These are phyloP conservation scores for Buphagus erythrorhynchus DNA, from an alignment of 2,797 vertebrate species.

Conservation along the genomic window DNA sequence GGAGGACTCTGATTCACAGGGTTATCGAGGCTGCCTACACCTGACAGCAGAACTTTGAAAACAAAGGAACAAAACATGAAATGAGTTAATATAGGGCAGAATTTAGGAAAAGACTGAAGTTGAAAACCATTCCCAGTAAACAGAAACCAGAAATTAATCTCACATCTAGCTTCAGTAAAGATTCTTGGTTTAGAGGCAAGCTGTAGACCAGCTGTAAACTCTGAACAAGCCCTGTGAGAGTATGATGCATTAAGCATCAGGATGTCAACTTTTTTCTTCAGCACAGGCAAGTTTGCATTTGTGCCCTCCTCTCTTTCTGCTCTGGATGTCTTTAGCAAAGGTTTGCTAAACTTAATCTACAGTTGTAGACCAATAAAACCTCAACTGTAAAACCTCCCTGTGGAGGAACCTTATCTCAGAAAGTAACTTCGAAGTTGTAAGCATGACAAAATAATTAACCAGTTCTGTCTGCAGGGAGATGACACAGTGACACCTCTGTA, in stretches of 20 bases:
- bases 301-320: neutral
- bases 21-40: neutral
- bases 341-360: neutral
- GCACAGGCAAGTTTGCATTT: neutral
- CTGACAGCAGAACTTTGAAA: neutral
- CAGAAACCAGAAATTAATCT: neutral
- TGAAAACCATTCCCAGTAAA: neutral
- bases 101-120: neutral
- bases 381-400: neutral
- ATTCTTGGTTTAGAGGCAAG: neutral
- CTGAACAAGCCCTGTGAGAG: neutral
- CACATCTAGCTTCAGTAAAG: neutral
- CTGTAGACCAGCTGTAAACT: neutral
- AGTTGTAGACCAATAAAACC: neutral
- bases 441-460: neutral
- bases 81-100: neutral
- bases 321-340: neutral
- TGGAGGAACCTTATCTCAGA: neutral
- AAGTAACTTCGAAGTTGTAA: neutral
- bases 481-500: accelerated
- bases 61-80: neutral
- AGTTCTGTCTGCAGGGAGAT: neutral
- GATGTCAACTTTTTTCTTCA: neutral
- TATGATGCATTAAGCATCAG: neutral
- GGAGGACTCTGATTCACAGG: neutral